Conservation (phyloP, 2,113 vertebrate species). For the Stigmatopora nigra region DNA sequence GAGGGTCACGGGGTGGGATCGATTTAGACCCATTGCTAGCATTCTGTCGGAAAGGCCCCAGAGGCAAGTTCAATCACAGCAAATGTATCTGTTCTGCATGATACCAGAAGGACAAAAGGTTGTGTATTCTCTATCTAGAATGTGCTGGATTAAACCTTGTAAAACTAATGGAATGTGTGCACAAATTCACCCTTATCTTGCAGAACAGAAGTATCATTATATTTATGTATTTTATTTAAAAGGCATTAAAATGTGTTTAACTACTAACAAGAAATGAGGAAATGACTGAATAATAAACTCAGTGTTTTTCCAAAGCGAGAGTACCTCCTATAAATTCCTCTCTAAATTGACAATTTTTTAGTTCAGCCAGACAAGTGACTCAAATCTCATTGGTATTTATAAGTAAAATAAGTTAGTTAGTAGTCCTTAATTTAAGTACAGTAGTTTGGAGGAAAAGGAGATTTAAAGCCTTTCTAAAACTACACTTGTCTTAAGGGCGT, state of each 20-base stretch:
- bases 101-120: background rate
- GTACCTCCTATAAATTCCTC: too few species aligned
- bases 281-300: background rate
- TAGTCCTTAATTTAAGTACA: background rate
- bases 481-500: background rate
- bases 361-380: background rate
- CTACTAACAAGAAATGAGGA: background rate
- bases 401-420: background rate
- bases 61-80: background rate
- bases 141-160: background rate
- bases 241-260: background rate
- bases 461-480: background rate
- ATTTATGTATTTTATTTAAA: background rate
- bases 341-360: background rate
- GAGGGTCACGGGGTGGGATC: background rate
- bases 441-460: background rate
- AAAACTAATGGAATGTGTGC: background rate
- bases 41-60: background rate
- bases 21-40: background rate
- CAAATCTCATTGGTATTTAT: background rate
- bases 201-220: background rate
- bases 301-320: background rate
- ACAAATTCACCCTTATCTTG: background rate
- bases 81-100: slow-evolving; percentile 4
- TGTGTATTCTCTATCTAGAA: background rate